These are phyloP conservation scores for Chouioia cunea DNA, from an alignment of 2,888 invertebrate genomes.

Conservation along the genomic window DNA sequence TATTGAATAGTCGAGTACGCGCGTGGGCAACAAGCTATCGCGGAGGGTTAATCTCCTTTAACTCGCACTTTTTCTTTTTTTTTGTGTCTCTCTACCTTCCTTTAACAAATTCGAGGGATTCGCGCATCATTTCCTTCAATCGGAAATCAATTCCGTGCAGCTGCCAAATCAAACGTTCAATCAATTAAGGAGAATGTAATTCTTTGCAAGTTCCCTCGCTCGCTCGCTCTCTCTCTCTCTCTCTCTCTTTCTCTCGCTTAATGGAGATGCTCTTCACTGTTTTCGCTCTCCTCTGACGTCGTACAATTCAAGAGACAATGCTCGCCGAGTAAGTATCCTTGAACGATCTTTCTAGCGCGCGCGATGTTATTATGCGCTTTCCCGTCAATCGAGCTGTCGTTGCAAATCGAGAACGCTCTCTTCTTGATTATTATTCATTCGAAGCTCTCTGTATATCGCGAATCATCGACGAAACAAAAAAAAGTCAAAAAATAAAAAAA, in stretches of 20 bases:
- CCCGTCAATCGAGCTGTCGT: slow-evolving; percentile 7
- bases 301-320: neutral
- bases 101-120: slow-evolving; percentile 32
- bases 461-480: too few species aligned
- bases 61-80: slow-evolving; percentile 11
- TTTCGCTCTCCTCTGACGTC: neutral
- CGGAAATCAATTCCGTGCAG: slow-evolving; percentile 43
- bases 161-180: slow-evolving; percentile 39
- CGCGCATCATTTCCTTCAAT: slow-evolving; percentile 41
- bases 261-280: neutral
- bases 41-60: slow-evolving; percentile 27
- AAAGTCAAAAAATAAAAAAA: too few species aligned
- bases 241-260: neutral
- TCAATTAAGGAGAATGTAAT: slow-evolving; percentile 42
- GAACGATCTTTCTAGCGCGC: neutral
- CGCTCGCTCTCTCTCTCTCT: neutral
- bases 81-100: neutral
- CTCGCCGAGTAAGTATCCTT: neutral
- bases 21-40: neutral
- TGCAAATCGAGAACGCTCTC: neutral
- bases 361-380: slow-evolving; percentile 13
- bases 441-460: neutral
- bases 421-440: slow-evolving; percentile 7
- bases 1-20: slow-evolving; percentile 33
- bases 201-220: slow-evolving; percentile 17